phyloP scores from a whole-genome alignment of 1,140 invertebrate species.

The honey bee (Apis mellifera) region Amel_HAv3.1 CM009935.2:8642501-8643000 shows the following conservation, averaged over 20 bases:
- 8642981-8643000: background rate
- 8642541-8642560: slow-evolving; percentile 76
- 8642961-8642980: background rate
- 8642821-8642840: slow-evolving; percentile 32
- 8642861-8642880: background rate
- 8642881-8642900: no score
- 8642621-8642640: slow-evolving; percentile 89
- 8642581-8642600: slow-evolving; percentile 86
- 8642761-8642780: background rate
- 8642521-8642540: background rate
- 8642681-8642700: slow-evolving; percentile 13
- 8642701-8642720: slow-evolving; percentile 11
- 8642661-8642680: slow-evolving; percentile 19
- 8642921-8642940: background rate
- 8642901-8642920: background rate
- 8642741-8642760: background rate
- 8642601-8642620: slow-evolving; percentile 84
- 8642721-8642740: slow-evolving; percentile 24
- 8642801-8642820: slow-evolving; percentile 40
- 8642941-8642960: no score
- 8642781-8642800: slow-evolving; percentile 15
- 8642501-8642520: background rate
- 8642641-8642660: slow-evolving; percentile 86
- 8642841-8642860: slow-evolving; percentile 9
- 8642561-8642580: slow-evolving; percentile 84